A percentile compares a stretch with the other conserved stretches of the same genome.
These are phyloP conservation scores for Saccostrea cuccullata DNA, from an alignment of 1,140 invertebrate genomes.

Conservation along the genomic window DNA sequence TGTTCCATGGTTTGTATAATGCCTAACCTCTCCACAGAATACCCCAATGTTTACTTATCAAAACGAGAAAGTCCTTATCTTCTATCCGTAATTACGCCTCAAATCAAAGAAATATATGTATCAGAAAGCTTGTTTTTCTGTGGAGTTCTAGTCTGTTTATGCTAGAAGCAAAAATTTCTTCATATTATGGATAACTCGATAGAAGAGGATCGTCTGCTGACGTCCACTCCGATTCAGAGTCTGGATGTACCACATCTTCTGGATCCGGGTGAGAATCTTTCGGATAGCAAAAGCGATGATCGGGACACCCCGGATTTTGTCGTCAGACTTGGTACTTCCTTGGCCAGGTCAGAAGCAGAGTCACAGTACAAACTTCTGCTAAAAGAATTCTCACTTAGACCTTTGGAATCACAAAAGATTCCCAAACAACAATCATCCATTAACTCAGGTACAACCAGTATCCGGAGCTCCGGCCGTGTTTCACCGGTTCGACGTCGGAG, in stretches of 20 bases:
- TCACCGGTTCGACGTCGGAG: constrained; percentile 36
- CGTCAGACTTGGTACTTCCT: constrained; percentile 47
- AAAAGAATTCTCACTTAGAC: constrained; percentile 35
- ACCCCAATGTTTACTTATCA: constrained; percentile 23
- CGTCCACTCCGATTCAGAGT: constrained; percentile 9
- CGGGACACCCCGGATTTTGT: constrained; percentile 44
- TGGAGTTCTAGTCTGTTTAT: not conserved
- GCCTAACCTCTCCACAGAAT: constrained; percentile 19
- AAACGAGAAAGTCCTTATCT: constrained; percentile 15
- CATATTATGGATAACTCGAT: constrained; percentile 13
- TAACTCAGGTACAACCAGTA: constrained; percentile 17
- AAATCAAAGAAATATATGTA: not conserved
- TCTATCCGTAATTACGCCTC: not conserved
- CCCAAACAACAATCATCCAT: not conserved
- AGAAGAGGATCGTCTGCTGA: not conserved
- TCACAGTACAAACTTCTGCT: constrained; percentile 32
- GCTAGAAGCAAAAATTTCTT: not conserved
- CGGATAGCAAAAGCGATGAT: constrained; percentile 29
- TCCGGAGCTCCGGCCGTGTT: not conserved
- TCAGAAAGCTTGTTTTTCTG: not conserved
- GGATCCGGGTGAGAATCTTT: constrained; percentile 47
- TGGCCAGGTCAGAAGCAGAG: constrained; percentile 44
- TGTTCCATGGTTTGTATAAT: constrained; percentile 17
- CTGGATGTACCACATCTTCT: constrained; percentile 47
- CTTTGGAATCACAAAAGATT: not conserved